Conservation (phyloP, 1,140 invertebrate species). For the Ceratina calcarata region DNA sequence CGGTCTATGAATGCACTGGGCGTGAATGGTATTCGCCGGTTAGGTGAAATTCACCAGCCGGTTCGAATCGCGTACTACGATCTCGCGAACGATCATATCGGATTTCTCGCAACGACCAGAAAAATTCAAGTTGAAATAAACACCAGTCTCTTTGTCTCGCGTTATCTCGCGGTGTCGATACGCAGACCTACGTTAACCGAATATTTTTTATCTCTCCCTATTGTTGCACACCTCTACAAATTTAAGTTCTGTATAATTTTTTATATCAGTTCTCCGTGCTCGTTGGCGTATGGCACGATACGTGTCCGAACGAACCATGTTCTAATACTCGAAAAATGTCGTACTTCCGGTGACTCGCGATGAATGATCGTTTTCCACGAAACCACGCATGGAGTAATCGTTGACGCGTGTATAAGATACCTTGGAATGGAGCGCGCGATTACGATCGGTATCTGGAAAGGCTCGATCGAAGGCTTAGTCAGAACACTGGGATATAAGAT, state of each 20-base stretch:
- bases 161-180: constrained; percentile 4
- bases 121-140: constrained; percentile 17
- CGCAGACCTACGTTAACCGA: constrained; percentile 26
- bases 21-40: constrained; percentile 12
- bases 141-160: constrained; percentile 12
- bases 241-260: neutral
- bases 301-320: too few species aligned
- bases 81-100: neutral
- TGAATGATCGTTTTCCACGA: neutral
- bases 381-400: too few species aligned
- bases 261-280: too few species aligned
- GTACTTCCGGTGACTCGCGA: neutral
- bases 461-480: constrained; percentile 14
- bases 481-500: constrained; percentile 16
- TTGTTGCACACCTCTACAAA: neutral
- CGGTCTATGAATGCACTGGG: neutral
- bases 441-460: neutral
- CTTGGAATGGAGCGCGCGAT: neutral
- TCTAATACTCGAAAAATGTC: neutral
- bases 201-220: neutral
- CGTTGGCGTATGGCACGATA: too few species aligned
- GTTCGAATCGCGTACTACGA: neutral
- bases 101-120: neutral
- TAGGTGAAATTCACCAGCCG: neutral
- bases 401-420: neutral